A percentile compares a stretch with the other conserved stretches of the same genome.
Evolutionary conservation across 2,888 invertebrate species (phyloP).

Genomic region (Acrobeloides nanus): DNA sequence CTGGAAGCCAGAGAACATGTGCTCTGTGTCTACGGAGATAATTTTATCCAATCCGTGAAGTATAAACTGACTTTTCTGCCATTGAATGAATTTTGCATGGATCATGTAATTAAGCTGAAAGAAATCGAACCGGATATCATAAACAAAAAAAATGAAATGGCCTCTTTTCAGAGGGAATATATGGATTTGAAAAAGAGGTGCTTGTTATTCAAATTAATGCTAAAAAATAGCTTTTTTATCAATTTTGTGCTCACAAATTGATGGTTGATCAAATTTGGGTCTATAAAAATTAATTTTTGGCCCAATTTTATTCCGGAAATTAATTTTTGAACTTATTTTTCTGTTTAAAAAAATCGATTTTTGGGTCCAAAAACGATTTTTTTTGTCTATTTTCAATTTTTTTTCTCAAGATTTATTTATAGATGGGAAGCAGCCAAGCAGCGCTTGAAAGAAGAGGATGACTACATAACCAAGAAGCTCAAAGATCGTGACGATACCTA

Average conservation of each 20-base stretch:
- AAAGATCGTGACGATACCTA: slow-evolving; percentile 40
- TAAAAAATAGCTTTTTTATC: too few relatives aligned
- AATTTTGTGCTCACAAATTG: too few relatives aligned
- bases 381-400: too few relatives aligned
- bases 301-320: too few relatives aligned
- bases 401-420: slow-evolving; percentile 1
- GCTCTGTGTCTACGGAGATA: slow-evolving; percentile 54
- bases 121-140: slow-evolving; percentile 27
- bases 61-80: slow-evolving; percentile 47
- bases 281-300: too few relatives aligned
- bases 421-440: slow-evolving; percentile 42
- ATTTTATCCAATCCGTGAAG: slow-evolving; percentile 51
- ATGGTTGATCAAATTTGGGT: too few relatives aligned
- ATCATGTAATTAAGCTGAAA: slow-evolving; percentile 26
- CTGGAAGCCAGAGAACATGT: slow-evolving; percentile 46
- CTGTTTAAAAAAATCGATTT: too few relatives aligned
- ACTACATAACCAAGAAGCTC: slow-evolving; percentile 31
- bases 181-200: slow-evolving; percentile 45
- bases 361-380: too few relatives aligned
- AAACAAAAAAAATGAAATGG: slow-evolving; percentile 48
- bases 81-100: slow-evolving; percentile 21
- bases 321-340: too few relatives aligned
- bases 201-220: too few relatives aligned
- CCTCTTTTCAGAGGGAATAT: slow-evolving; percentile 48
- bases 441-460: slow-evolving; percentile 44